Base-by-base conservation (phyloP, 2,113 vertebrate species). In the Mobula hypostoma region DNA sequence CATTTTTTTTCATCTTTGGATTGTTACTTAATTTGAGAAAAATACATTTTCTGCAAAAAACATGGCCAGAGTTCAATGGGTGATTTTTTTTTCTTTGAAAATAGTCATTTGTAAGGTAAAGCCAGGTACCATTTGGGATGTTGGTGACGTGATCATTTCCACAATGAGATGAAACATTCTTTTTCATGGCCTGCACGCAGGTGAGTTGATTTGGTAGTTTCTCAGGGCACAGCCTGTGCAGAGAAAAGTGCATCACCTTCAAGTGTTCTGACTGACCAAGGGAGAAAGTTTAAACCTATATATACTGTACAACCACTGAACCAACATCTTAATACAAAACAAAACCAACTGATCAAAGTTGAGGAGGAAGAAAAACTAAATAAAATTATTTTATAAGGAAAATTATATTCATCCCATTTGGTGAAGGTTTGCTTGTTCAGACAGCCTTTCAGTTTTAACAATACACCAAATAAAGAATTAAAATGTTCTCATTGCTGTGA, bases 11-110 rank as follows among this genome's bases (percentile, higher is more conserved):
- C 48, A 36, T 76, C 19, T 11, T 76, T 68, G n/a, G 63, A 19
- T 48, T 74, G 15, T n/a, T 76, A 24, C 36, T 92, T 92, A 24
- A 56, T 93, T 93, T 93, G 32, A 90, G 85, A 68, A 66, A 63
- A 88, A 63, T 87, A 1, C 6, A 8, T 63, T n/a, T 88, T n/a
- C 66, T 66, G 5, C 5, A 32, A 90, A 90, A 88, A n/a, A 12
- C 32, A 32, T 88, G 29, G 9, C 4, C 12, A 36, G 32, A 36
- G 58, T 90, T 90, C 58, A 14, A 32, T 56, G 27, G 83, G 11
- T 24, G 61, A 48, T 48, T 29, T 88, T n/a, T 88, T 15, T 90
- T 19, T 32, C 29, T 15, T 61, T 29, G 21, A n/a, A 1, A 29
- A 88, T 88, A 63, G 24, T 7, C 83, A 32, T 12, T 63, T 88